Base-by-base conservation (phyloP, 2,888 invertebrate species). In the Belgica antarctica region DNA sequence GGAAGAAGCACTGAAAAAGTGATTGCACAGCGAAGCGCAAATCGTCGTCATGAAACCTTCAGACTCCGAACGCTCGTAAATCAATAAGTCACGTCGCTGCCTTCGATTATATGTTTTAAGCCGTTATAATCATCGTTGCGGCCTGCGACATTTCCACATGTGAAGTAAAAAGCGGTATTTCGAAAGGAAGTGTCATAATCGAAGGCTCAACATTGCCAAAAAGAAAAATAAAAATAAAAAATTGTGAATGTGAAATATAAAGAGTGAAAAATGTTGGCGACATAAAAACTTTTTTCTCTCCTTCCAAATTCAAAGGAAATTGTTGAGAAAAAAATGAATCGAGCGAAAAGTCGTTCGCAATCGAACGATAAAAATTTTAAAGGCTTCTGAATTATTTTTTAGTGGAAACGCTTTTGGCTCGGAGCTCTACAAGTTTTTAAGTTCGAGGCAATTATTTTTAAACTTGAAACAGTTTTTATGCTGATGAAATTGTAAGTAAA, bases 181-280 rank as follows among this genome's bases (percentile, higher is more conserved):
- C 47, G 65, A 65, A 65, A 65, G 65, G 65, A 65, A 65, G 36
- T 65, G 65, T 65, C 65, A 65, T 65, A 65, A 65, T 65, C 65
- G 52, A 22, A 52, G 52, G 41, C 41, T 41, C 41, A 41, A 41
- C 41, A 41, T 52, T 52, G 19, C 52, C 19, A 52, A 52, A 52
- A 52, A n/a, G n/a, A n/a, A n/a, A 3, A 17, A 52, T 41, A 41
- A 52, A 52, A 52, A 17, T 17, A 8, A 5, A 31, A 31, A 31
- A 52, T 22, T 22, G 17, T 41, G 15, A 41, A 41, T 41, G 15
- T 4, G 10, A n/a, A 41, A 10, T 10, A 41, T 12, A 12, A 41
- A 12, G 4, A 41, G n/a, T n/a, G 12, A 7, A n/a, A 41, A 41
- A 3, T 7, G 12, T 3, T 41, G 41, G 41, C 41, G 41, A 41